Evolutionary conservation across 2,888 invertebrate genomes (phyloP).

Genomic region (Pyralis farinalis): DNA sequence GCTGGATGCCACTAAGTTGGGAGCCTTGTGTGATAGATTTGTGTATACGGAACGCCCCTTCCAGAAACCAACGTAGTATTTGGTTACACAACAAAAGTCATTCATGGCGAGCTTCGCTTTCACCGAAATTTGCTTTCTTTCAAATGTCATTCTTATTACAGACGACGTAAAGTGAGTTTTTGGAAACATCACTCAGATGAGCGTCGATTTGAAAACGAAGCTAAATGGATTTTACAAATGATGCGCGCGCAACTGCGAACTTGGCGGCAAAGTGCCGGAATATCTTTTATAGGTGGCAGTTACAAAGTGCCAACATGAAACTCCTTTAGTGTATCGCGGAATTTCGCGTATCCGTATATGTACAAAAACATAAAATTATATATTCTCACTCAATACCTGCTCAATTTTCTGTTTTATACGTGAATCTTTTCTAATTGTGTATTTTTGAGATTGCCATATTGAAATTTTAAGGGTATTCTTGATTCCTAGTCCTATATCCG

Average conservation of each 20-base stretch:
- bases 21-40: no score
- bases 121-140: background rate
- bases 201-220: constrained; percentile 39
- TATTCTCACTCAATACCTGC: constrained; percentile 27
- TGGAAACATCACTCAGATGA: background rate
- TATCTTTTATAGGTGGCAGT: constrained; percentile 36
- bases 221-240: constrained; percentile 63
- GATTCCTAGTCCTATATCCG: background rate
- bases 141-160: background rate
- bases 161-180: background rate
- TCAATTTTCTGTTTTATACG: constrained; percentile 36
- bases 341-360: constrained; percentile 31
- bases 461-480: constrained; percentile 19
- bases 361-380: constrained; percentile 25
- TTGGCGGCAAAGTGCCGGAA: constrained; percentile 31
- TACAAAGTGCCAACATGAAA: constrained; percentile 19
- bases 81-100: background rate
- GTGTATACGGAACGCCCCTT: no score
- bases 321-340: constrained; percentile 30
- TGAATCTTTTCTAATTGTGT: constrained; percentile 28
- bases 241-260: constrained; percentile 67
- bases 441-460: constrained; percentile 33
- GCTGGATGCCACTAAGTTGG: no score
- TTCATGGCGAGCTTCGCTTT: background rate
- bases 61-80: no score